Base-by-base conservation (phyloP, 2,888 invertebrate genomes). In the Melitaea athalia region DNA sequence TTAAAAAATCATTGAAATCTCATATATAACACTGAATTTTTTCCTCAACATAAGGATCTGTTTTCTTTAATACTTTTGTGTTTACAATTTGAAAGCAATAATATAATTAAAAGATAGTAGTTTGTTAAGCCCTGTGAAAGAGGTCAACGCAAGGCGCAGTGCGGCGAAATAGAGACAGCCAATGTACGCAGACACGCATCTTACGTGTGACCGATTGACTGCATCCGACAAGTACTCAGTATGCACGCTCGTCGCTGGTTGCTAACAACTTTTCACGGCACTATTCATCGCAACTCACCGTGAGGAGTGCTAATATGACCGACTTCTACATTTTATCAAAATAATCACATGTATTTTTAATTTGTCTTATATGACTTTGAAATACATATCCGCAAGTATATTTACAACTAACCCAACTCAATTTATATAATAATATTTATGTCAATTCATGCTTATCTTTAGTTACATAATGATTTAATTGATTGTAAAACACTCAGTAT, bases 131-230 rank as follows among this genome's bases (percentile, higher is more conserved):
- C 67, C 70, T 67, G 45, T 45, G 59, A 60, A 59, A 59, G 61
- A 61, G 59, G 47, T 64, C 43, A 64, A 59, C 64, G 68, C 52
- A 59, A 69, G 68, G 45, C 65, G 68, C 31, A 63, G 67, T 61
- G 72, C 33, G 42, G 57, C 57, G 57, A 42, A n/a, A 14, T 55
- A 71, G 62, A 63, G 67, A 67, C 60, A 67, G 59, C 67, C 53
- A 52, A 64, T 74, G 81, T 88, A 89, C 87, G 88, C 86, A 84
- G 76, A 81, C 89, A 89, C 87, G 88, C 86, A 84, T 76, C 77
- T 76, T 74, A 78, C 81, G 84, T 82, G 85, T 88, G 88, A 85
- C 81, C 81, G 78, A 74, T 76, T 71, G 70, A 73, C 73, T 74
- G 72, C 70, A 57, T 63, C 62, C 69, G 67, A 64, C 72, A 60